Conservation (phyloP, 2,888 invertebrate genomes). For the Crioceris asparagi region DNA sequence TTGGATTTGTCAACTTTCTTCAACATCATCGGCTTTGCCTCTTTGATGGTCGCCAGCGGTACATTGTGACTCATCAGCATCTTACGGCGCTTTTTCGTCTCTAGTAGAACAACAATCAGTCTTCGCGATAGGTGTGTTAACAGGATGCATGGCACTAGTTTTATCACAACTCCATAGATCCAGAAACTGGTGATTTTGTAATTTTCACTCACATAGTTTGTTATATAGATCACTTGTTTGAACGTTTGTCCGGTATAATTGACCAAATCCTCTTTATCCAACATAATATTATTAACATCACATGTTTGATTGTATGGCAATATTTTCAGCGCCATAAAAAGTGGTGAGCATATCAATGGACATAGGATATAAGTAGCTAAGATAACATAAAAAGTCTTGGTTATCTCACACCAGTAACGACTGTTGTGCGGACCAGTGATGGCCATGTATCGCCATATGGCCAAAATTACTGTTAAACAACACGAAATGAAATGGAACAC, state of each 20-base stretch:
- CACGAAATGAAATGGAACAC: constrained; percentile 85
- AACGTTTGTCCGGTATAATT: constrained; percentile 22
- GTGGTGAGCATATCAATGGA: constrained; percentile 72
- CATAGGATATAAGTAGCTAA: constrained; percentile 70
- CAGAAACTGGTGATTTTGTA: constrained; percentile 68
- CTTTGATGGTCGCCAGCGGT: constrained; percentile 29
- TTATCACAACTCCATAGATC: constrained; percentile 87
- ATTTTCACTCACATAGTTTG: constrained; percentile 47
- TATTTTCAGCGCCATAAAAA: constrained; percentile 70
- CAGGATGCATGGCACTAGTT: constrained; percentile 81
- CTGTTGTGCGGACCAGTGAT: constrained; percentile 74
- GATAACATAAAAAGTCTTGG: constrained; percentile 65
- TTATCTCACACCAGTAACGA: constrained; percentile 71
- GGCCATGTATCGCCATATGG: constrained; percentile 85
- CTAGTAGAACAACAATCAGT: constrained; percentile 65
- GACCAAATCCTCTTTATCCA: constrained; percentile 21
- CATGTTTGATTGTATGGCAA: constrained; percentile 43
- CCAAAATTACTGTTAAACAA: constrained; percentile 84
- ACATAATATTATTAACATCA: constrained; percentile 42
- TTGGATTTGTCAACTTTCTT: constrained; percentile 42
- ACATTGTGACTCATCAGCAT: constrained; percentile 44
- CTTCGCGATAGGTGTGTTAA: constrained; percentile 72
- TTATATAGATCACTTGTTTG: constrained; percentile 39
- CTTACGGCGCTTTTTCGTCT: constrained; percentile 64
- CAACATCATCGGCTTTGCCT: constrained; percentile 29